A percentile compares a stretch with the other conserved stretches of the same genome.
These are phyloP conservation scores for Pangasius krempfi DNA, from an alignment of 2,797 vertebrate genomes.

Conservation along the genomic window DNA sequence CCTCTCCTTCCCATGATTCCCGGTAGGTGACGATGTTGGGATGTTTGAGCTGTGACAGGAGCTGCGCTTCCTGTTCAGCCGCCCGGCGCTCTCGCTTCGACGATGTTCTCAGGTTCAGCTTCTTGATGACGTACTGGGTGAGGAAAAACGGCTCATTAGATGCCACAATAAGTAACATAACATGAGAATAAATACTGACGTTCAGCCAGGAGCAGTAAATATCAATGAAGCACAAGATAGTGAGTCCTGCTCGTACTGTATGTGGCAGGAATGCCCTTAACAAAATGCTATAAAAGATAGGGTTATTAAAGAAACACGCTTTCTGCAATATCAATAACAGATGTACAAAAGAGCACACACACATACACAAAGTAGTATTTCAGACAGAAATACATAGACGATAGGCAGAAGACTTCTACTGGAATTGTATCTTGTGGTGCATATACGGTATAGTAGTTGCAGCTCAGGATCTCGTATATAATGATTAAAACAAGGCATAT, in stretches of 20 bases:
- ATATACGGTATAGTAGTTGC: neutral
- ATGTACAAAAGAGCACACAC: neutral
- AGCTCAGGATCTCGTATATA: neutral
- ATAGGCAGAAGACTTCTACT: neutral
- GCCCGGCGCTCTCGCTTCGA: slow-evolving; percentile 85
- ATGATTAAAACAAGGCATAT: neutral
- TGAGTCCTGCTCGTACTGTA: neutral
- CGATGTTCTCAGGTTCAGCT: slow-evolving; percentile 87
- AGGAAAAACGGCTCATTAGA: neutral
- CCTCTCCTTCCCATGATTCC: slow-evolving; percentile 94
- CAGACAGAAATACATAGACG: neutral
- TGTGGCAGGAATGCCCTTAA: neutral
- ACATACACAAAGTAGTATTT: neutral
- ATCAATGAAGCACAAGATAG: neutral
- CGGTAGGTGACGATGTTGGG: slow-evolving; percentile 97
- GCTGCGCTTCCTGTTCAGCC: slow-evolving; percentile 95
- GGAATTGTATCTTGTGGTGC: neutral
- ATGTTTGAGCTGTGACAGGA: slow-evolving; percentile 88
- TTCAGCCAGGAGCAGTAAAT: neutral
- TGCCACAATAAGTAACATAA: no score
- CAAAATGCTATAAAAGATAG: neutral
- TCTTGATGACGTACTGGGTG: slow-evolving; percentile 90
- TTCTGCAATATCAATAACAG: neutral
- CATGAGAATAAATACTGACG: neutral
- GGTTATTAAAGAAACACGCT: neutral